Evolutionary conservation across 1,140 invertebrate species (phyloP).

Genomic region (Drosophila takahashii): DNA sequence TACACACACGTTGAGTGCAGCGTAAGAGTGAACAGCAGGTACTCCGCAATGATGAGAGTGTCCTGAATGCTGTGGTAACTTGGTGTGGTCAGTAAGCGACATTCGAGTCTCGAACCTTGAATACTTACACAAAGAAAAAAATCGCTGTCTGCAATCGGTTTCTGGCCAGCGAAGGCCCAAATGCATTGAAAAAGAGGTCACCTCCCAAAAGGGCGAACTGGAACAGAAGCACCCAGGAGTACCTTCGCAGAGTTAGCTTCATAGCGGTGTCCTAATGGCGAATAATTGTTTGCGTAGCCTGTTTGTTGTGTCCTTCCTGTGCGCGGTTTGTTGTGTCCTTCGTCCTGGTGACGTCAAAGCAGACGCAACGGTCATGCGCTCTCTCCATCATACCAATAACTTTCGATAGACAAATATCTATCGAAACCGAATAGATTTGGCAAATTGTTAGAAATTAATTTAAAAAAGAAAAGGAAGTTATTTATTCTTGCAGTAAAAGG

Average conservation of each 20-base stretch:
- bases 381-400: neutral
- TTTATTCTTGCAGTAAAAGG: too few relatives aligned
- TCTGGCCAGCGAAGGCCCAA: slow-evolving; percentile 58
- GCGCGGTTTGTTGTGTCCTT: slow-evolving; percentile 54
- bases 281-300: neutral
- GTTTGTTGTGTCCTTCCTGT: slow-evolving; percentile 21
- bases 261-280: slow-evolving; percentile 35
- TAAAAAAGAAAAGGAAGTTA: too few relatives aligned
- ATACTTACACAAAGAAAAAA: slow-evolving; percentile 79
- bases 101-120: neutral
- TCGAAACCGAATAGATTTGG: too few relatives aligned
- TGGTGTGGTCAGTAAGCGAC: neutral
- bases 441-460: too few relatives aligned
- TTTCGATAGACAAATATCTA: slow-evolving; percentile 31
- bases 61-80: slow-evolving; percentile 87
- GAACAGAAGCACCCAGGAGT: slow-evolving; percentile 67
- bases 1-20: slow-evolving; percentile 91
- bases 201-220: slow-evolving; percentile 65
- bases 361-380: slow-evolving; percentile 51
- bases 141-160: slow-evolving; percentile 71
- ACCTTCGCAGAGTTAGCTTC: slow-evolving; percentile 77
- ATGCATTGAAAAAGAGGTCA: slow-evolving; percentile 79
- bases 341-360: slow-evolving; percentile 72
- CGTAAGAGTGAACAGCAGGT: slow-evolving; percentile 88
- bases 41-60: slow-evolving; percentile 88